Base-by-base conservation (phyloP, 2,888 invertebrate genomes). In the Yponomeuta cagnagella region DNA sequence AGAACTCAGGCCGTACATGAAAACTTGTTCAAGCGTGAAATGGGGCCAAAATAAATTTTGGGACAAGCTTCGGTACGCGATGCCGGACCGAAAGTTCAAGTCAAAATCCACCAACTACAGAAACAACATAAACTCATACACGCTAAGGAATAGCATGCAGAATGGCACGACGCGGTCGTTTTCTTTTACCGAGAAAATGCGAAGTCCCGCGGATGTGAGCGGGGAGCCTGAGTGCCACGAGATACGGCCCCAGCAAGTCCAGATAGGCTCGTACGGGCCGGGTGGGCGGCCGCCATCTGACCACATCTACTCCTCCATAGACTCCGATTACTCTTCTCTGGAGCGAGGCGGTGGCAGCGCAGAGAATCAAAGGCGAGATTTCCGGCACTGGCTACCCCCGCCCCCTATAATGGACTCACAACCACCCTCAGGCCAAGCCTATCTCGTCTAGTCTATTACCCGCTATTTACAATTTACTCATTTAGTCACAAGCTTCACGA, bases 1-100 rank as follows among this genome's bases (percentile, higher is more conserved):
- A 31, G 98, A 98, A 82, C 93, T 98, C 72, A 94, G 97, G 80
- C 96, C 97, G 58, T 98, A 98, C 84, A 93, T 98, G 72, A 96
- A 97, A 86, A 96, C 96, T 66, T 95, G 96, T 81, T 96, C 96
- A 71, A 94, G 97, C 73, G 94, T 98, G 76, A 94, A 95, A 77
- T 97, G 97, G 95, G 96, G 96, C 78, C 98, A 98, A 86, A 96
- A 96, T 79, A 94, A 97, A 82, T 98, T 98, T 93, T 98, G 98
- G 98, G 97, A 98, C 82, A 96, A 97, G 81, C 91, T 98, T 75
- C 94, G 96, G 75, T 98, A 97, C 84, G 96, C 97, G 73, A 95
- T 98, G 94, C 98, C 98, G 48, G 95, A 96, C 79, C 94, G 95
- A 76, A 93, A 85, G 76, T 82, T 80, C 76, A 89, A 86, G 80